phyloP scores from a whole-genome alignment of 2,797 vertebrate genomes.

The Cryptoprocta ferox region DNA sequence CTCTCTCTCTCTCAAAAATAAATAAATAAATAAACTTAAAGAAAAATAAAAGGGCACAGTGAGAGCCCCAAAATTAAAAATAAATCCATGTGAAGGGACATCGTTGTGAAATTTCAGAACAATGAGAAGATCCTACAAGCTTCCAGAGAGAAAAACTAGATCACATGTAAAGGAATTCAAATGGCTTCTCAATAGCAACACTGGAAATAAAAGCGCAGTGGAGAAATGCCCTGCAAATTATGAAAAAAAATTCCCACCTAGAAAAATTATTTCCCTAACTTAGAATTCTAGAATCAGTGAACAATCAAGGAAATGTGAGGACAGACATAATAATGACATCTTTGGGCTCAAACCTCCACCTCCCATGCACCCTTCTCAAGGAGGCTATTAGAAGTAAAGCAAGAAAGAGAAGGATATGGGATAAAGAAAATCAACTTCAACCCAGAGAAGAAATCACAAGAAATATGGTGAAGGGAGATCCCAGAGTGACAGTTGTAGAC shows the following conservation, averaged over 20 bases:
- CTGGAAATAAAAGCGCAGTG: not conserved
- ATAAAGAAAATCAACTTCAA: not conserved
- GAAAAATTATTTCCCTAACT: not conserved
- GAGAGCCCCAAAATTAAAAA: not conserved
- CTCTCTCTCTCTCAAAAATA: no score
- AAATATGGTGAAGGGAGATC: not conserved
- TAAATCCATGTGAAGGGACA: not conserved
- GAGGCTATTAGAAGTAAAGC: not conserved
- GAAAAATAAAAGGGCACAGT: no score
- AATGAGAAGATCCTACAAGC: not conserved
- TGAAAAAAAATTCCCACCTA: not conserved
- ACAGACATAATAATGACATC: not conserved
- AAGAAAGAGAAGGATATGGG: not conserved
- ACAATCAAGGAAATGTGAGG: not conserved
- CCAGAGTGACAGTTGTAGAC: not conserved
- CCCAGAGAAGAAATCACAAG: not conserved
- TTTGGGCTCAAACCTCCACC: not conserved
- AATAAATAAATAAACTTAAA: no score
- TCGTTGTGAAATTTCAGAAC: not conserved
- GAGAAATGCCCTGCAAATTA: not conserved
- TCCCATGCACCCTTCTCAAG: not conserved
- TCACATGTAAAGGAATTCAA: not conserved
- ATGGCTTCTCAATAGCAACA: not conserved
- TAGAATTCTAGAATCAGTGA: not conserved
- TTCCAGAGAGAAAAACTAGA: not conserved